Conservation (phyloP, 1,140 invertebrate genomes). For the Eupristina koningsbergeri region DNA sequence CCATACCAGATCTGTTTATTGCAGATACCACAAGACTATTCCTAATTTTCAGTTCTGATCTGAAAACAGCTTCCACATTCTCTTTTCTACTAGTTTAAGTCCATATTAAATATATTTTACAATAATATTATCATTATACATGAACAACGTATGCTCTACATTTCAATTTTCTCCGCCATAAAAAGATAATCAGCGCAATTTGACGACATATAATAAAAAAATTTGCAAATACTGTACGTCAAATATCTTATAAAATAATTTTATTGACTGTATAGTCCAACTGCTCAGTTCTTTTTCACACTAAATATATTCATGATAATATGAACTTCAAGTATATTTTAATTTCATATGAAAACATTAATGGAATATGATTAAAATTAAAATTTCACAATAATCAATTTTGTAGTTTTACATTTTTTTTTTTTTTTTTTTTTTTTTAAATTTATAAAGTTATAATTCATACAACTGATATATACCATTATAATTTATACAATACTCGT, state of each 20-base stretch:
- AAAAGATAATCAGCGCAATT: conserved; percentile 59
- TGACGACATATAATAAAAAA: conserved; percentile 33
- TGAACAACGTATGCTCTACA: conserved; percentile 71
- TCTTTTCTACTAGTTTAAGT: conserved; percentile 59
- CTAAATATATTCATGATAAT: not conserved
- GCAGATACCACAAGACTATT: conserved; percentile 39
- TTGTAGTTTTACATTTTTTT: conserved; percentile 49
- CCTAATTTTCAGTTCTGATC: conserved; percentile 58
- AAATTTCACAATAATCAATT: conserved; percentile 43
- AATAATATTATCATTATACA: conserved; percentile 73
- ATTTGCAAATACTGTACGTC: conserved; percentile 39
- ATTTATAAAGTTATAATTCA: conserved; percentile 48
- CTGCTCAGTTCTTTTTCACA: not conserved
- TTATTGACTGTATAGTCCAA: conserved; percentile 31
- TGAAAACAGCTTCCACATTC: conserved; percentile 62
- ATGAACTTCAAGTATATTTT: conserved; percentile 44
- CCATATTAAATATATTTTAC: conserved; percentile 73
- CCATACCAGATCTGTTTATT: conserved; percentile 61
- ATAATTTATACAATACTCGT: conserved; percentile 44
- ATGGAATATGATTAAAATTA: conserved; percentile 30
- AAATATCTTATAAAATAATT: conserved; percentile 43
- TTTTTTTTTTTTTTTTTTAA: conserved; percentile 42
- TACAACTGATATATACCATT: conserved; percentile 33
- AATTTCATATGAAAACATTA: conserved; percentile 30
- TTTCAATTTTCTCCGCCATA: conserved; percentile 57